Evolutionary conservation across 2,888 invertebrate species (phyloP).

Genomic region (Tetheella fluctuosa): DNA sequence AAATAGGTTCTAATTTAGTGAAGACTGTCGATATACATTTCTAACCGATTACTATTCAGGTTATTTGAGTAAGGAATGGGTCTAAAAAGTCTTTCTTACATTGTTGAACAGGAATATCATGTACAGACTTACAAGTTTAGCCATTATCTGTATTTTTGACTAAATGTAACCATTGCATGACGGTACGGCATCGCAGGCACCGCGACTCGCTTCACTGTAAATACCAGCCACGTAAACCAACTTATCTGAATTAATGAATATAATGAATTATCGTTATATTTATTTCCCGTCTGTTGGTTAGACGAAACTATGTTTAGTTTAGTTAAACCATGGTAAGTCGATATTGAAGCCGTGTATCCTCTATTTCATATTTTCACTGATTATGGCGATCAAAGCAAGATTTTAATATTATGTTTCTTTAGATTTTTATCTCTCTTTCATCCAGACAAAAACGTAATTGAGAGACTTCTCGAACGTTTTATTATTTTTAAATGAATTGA

Average conservation of each 20-base stretch:
- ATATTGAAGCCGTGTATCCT: no score
- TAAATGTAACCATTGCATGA: slow-evolving; percentile 29
- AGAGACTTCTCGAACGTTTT: no score
- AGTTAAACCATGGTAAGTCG: neutral
- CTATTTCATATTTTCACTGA: no score
- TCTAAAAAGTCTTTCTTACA: neutral
- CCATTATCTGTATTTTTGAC: slow-evolving; percentile 7
- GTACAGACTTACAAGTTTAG: neutral
- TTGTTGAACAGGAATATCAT: neutral
- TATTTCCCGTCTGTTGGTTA: neutral
- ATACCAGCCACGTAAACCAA: slow-evolving; percentile 24
- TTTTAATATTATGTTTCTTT: no score
- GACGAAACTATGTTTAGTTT: slow-evolving; percentile 7
- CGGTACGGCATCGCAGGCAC: slow-evolving; percentile 3
- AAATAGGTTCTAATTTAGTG: neutral
- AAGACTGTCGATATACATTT: neutral
- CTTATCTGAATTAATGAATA: slow-evolving; percentile 28
- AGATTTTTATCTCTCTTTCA: no score
- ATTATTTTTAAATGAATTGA: no score
- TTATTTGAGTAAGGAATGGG: neutral
- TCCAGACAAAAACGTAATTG: no score
- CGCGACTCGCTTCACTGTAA: slow-evolving; percentile 17
- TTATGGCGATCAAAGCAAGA: no score
- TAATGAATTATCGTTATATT: slow-evolving; percentile 18
- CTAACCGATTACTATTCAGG: neutral